Evolutionary conservation across 2,797 vertebrate species (phyloP), one percentile per base, ranked within the genome.

Genomic region (Nannoperca obscura): DNA sequence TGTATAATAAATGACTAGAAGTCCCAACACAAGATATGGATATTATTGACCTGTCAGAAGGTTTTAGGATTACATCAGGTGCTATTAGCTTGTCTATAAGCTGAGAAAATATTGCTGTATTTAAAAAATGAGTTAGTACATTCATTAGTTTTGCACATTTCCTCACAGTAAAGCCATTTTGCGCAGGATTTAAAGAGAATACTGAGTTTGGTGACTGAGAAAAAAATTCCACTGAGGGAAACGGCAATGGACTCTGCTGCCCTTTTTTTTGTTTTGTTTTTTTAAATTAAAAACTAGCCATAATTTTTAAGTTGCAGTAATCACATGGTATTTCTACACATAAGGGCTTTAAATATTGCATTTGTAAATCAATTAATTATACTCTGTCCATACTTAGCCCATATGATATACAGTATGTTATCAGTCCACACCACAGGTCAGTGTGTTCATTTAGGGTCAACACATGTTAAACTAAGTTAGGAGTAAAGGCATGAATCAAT

Each of bases 11-110:
- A 19, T 62, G 54, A 47, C 24, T 71, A n/a, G 9, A 0, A 12
- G 36, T 30, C 9, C 30, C 19, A 12, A 50, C 36, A n/a, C 20
- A 40, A 42, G 24, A 47, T 44, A 19, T 46, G 15, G 54, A 50
- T 44, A 61, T 54, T 38, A 27, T 46, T 66, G 36, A 57, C 44
- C 40, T 15, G 13, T 54, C 15, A 11, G 50, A 34, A 9, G 38
- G 72, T 52, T 63, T 40, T 46, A 42, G 20, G 58, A 55, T 30
- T 15, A 73, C 22, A 40, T 78, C 61, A 69, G 58, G 49, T 73
- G 40, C 70, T 67, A 38, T 59, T 14, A 34, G 49, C 46, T 52
- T n/a, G 14, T 20, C 52, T 19, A 46, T 63, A 9, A 61, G 7
- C 13, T 20, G 14, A 63, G 32, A 17, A 40, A 42, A 53, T 2